A percentile compares a stretch with the other conserved stretches of the same genome.
phyloP scores from a whole-genome alignment of 2,888 invertebrate species.

The Hanleya hanleyi region DNA sequence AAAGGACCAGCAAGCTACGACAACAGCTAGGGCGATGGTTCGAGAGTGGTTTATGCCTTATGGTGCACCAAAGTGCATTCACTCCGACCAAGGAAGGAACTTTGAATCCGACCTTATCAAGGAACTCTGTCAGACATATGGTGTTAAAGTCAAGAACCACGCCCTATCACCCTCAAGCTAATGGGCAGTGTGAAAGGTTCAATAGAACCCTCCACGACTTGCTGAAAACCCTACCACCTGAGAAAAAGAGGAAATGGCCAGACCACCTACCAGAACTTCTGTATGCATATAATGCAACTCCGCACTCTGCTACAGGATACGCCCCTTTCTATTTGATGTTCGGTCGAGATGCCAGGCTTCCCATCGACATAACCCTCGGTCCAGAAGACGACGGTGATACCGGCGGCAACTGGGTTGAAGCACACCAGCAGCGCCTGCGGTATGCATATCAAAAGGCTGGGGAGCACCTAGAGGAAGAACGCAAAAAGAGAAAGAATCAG shows the following conservation, averaged over 20 bases:
- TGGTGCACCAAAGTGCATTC: neutral
- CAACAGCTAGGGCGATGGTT: neutral
- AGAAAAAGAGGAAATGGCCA: neutral
- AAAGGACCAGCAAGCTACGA: neutral
- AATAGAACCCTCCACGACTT: neutral
- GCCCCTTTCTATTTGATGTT: conserved; percentile 1
- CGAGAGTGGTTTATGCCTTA: neutral
- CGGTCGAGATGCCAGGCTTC: no score
- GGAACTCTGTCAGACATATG: neutral
- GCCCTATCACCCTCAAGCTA: neutral
- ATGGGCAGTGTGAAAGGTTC: neutral
- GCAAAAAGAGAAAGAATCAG: no score
- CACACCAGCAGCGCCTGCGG: no score
- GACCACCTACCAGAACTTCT: neutral
- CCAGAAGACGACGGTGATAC: no score
- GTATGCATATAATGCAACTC: conserved; percentile 1
- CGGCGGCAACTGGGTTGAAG: no score
- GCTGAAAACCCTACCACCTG: neutral
- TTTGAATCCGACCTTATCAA: neutral
- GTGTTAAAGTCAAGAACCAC: neutral
- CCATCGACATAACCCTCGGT: no score
- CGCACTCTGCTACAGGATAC: neutral
- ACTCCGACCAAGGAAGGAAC: neutral
- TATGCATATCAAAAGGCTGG: no score
- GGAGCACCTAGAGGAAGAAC: no score